Evolutionary conservation across 2,113 vertebrate genomes (phyloP).

Genomic region (Chaetorhynchus papuensis): DNA sequence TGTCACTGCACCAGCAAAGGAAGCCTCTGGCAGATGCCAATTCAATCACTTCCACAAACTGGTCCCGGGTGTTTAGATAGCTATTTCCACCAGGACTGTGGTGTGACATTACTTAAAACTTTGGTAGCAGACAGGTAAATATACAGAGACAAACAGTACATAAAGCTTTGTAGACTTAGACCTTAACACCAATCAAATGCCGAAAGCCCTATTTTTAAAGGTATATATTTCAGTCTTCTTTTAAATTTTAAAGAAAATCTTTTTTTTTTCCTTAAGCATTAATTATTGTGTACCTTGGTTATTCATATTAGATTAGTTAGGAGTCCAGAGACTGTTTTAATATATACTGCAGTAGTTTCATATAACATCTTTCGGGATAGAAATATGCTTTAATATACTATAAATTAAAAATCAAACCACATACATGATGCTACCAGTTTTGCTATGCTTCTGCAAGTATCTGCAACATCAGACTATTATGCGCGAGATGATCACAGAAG

Average conservation of each 20-base stretch:
- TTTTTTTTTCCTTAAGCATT: neutral
- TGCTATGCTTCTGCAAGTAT: constrained; percentile 45
- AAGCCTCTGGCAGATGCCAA: neutral
- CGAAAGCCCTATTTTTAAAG: neutral
- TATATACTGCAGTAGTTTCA: neutral
- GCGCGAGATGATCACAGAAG: constrained; percentile 30
- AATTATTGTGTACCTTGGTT: neutral
- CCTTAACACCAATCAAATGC: neutral
- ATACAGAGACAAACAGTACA: neutral
- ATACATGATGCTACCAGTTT: constrained; percentile 59
- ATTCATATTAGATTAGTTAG: constrained; percentile 3
- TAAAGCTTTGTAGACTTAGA: neutral
- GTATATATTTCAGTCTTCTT: neutral
- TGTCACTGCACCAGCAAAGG: neutral
- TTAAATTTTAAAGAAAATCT: neutral
- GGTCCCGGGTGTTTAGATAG: neutral
- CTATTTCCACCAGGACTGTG: neutral
- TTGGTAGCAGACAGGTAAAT: constrained; percentile 11
- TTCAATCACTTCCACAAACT: constrained; percentile 4
- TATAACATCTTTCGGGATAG: neutral
- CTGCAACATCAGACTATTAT: constrained; percentile 51
- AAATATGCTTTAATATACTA: constrained; percentile 48
- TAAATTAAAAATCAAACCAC: constrained; percentile 59
- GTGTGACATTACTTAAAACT: constrained; percentile 1
- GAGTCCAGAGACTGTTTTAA: neutral